phyloP scores from a whole-genome alignment of 2,888 invertebrate genomes.

The Schizotus pectinicornis region DNA sequence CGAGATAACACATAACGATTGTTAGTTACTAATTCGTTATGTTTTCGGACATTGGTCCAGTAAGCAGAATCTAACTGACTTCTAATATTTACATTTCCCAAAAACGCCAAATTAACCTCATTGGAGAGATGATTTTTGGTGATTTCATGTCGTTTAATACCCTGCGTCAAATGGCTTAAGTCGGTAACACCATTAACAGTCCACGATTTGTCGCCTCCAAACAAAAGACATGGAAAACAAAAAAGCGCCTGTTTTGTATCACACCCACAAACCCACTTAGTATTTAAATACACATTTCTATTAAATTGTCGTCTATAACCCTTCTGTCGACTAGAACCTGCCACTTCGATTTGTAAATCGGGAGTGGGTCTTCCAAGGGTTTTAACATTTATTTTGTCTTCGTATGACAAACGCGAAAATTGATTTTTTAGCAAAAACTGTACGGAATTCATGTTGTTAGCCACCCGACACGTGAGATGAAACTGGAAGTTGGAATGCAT shows the following conservation, averaged over 20 bases:
- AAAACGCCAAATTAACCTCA: slow-evolving; percentile 5
- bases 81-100: too few relatives aligned
- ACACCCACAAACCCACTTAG: slow-evolving; percentile 30
- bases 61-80: slow-evolving; percentile 3
- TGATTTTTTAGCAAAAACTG: slow-evolving; percentile 1
- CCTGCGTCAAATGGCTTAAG: slow-evolving; percentile 26
- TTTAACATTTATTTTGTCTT: slow-evolving; percentile 26
- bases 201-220: slow-evolving; percentile 31
- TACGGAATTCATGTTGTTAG: too few relatives aligned
- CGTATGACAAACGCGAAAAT: slow-evolving; percentile 18
- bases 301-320: slow-evolving; percentile 24
- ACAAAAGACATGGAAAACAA: slow-evolving; percentile 32
- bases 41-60: slow-evolving; percentile 13
- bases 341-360: slow-evolving; percentile 19
- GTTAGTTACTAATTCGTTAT: slow-evolving; percentile 25
- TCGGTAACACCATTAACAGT: slow-evolving; percentile 23
- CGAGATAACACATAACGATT: slow-evolving; percentile 26
- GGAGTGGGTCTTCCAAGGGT: slow-evolving; percentile 15
- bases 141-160: slow-evolving; percentile 27
- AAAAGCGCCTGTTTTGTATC: slow-evolving; percentile 22
- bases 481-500: too few relatives aligned
- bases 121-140: slow-evolving; percentile 23
- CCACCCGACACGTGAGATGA: too few relatives aligned
- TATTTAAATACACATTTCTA: slow-evolving; percentile 20
- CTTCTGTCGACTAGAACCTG: slow-evolving; percentile 6